Conservation (phyloP, 2,888 invertebrate genomes). For the Tricholauxania praeusta region DNA sequence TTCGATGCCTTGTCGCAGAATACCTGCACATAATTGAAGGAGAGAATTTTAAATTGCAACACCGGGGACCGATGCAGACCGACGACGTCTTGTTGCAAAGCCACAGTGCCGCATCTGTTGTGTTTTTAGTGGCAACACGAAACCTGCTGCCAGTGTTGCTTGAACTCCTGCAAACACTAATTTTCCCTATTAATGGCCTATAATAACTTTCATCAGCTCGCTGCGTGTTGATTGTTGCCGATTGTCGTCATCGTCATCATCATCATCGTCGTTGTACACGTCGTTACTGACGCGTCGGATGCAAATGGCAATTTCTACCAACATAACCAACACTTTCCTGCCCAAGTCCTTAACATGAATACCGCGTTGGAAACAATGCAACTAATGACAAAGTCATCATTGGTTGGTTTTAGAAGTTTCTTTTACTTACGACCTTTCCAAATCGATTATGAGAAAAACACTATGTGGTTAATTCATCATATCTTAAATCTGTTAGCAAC, state of each 20-base stretch:
- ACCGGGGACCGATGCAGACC: neutral
- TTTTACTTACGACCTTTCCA: too few relatives aligned
- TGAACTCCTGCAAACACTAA: constrained; percentile 59
- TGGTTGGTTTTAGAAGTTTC: too few relatives aligned
- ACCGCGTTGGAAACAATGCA: too few relatives aligned
- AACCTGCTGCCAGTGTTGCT: constrained; percentile 51
- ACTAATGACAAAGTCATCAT: too few relatives aligned
- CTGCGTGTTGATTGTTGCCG: constrained; percentile 37
- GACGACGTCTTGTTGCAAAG: neutral
- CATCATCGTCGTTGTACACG: constrained; percentile 7
- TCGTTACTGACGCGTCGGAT: constrained; percentile 39
- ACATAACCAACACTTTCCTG: constrained; percentile 12
- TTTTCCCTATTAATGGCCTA: constrained; percentile 58
- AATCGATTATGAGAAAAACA: too few relatives aligned
- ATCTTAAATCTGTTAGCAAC: too few relatives aligned
- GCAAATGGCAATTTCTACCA: constrained; percentile 26
- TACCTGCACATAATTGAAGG: neutral
- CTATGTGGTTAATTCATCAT: too few relatives aligned
- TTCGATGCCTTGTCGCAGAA: neutral
- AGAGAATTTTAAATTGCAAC: too few relatives aligned
- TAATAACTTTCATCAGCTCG: constrained; percentile 53
- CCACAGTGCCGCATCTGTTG: neutral
- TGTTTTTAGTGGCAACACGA: constrained; percentile 50
- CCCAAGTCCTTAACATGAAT: neutral
- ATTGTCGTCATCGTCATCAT: constrained; percentile 25